Base-by-base conservation (phyloP, 2,888 invertebrate species). In the Tachystola acroxantha region DNA sequence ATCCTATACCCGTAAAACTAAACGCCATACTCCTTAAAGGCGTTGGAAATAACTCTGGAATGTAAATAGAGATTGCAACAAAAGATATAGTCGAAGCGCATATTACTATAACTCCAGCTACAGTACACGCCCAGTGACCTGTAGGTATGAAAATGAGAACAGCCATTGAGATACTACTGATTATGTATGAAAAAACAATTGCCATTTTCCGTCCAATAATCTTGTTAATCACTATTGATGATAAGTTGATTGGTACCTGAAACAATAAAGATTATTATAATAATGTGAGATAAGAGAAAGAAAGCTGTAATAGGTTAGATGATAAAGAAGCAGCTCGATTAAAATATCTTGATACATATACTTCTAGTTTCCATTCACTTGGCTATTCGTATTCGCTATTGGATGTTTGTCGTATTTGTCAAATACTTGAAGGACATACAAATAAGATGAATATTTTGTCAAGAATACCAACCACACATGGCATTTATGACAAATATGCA, bases 21-120 rank as follows among this genome's bases (percentile, higher is more conserved):
- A 61, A 63, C 0, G 64, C 70, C 73, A 73, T 78, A 24, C 64
- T 74, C 13, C 78, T 64, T 20, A 77, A 46, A 7, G 65, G 52
- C 0, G 78, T 78, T 3, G 78, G 76, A 40, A 64, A 78, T n/a
- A 76, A 38, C 37, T 78, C 77, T 5, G 66, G 62, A 0, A 54
- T 57, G 22, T 62, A 64, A 7, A 75, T 47, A 37, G 67, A 72
- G 1, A 62, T 30, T 0, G 69, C 39, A 7, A 48, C 32, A 13
- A 65, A 74, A 0, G 50, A 50, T 0, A 52, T 32, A 10, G 41
- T 57, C 0, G 52, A 34, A 1, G 56, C 49, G 10, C 48, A 34
- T 0, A 59, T 50, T 5, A 65, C 73, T 1, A 65, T 34, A 0
- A 64, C 37, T 3, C 64, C 70, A 0, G 68, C 36, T 2, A 55